phyloP scores from a whole-genome alignment of 1,140 invertebrate species.

The Nymphalis io region DNA sequence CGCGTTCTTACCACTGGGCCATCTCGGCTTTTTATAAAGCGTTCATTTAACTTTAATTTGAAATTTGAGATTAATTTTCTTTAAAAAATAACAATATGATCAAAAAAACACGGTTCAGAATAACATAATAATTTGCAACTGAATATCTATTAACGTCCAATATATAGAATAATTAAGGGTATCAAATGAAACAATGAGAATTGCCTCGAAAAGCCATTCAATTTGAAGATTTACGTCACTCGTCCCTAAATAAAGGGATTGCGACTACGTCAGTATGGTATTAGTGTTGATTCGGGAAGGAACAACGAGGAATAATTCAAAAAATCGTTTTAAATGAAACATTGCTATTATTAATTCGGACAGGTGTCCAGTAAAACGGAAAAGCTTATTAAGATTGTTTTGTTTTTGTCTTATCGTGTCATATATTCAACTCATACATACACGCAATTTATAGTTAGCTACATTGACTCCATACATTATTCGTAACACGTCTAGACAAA shows the following conservation, averaged over 20 bases:
- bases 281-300: slow-evolving; percentile 38
- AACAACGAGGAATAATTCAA: slow-evolving; percentile 32
- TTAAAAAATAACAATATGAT: slow-evolving; percentile 6
- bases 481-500: background rate
- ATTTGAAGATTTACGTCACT: slow-evolving; percentile 34
- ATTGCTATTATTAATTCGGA: background rate
- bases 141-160: slow-evolving; percentile 6
- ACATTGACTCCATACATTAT: background rate
- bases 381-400: background rate
- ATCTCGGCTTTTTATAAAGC: too few species aligned
- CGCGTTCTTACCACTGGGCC: too few species aligned
- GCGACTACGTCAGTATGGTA: slow-evolving; percentile 29
- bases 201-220: slow-evolving; percentile 10
- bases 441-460: background rate
- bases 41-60: background rate
- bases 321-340: slow-evolving; percentile 21
- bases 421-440: background rate
- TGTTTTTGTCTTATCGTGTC: background rate
- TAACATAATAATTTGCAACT: slow-evolving; percentile 3
- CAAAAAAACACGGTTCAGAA: background rate
- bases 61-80: background rate
- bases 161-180: slow-evolving; percentile 8
- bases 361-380: background rate
- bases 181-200: slow-evolving; percentile 25
- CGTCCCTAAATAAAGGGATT: slow-evolving; percentile 36